phyloP scores from a whole-genome alignment of 2,888 invertebrate species.

The Anticlea derivata region DNA sequence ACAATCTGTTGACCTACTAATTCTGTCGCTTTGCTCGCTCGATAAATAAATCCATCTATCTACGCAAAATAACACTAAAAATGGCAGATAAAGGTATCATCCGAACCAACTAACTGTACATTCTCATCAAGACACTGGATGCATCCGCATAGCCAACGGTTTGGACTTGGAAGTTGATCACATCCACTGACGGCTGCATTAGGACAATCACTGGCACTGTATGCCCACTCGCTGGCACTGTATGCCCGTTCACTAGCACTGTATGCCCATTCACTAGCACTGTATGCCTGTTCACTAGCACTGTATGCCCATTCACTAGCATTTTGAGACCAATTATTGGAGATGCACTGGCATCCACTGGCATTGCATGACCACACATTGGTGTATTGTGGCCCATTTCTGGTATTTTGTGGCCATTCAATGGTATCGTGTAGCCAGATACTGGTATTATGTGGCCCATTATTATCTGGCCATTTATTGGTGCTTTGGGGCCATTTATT shows the following conservation, averaged over 20 bases:
- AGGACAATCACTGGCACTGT: neutral
- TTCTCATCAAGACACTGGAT: slow-evolving; percentile 47
- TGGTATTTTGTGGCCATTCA: neutral
- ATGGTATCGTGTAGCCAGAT: neutral
- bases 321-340: neutral
- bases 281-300: neutral
- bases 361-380: neutral
- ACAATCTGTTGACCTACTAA: too few species aligned
- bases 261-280: neutral
- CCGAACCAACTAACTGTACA: slow-evolving; percentile 58
- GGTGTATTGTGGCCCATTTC: neutral
- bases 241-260: neutral
- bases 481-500: neutral
- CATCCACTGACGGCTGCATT: slow-evolving; percentile 1
- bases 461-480: neutral
- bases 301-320: neutral
- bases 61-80: neutral
- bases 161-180: neutral
- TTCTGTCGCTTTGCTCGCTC: too few species aligned
- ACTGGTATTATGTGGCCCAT: neutral
- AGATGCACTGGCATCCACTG: too few species aligned
- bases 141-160: slow-evolving; percentile 38
- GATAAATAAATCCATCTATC: too few species aligned
- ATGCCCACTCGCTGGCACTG: neutral
- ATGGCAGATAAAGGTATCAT: neutral